These are phyloP conservation scores for Drosophila merina DNA, from an alignment of 2,888 invertebrate species.

Conservation along the genomic window DNA sequence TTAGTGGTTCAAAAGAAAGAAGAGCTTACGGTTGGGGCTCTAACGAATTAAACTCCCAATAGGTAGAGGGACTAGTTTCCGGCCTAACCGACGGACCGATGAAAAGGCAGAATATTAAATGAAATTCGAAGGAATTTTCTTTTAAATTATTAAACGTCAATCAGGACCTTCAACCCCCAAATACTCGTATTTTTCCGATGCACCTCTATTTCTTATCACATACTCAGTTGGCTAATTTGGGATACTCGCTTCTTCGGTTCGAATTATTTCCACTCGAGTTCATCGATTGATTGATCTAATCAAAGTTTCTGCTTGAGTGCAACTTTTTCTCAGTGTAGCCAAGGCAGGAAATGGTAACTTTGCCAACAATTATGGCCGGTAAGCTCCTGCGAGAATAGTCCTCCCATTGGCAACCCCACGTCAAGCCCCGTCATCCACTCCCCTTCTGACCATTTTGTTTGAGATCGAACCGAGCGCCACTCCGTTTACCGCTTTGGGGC, in stretches of 20 bases:
- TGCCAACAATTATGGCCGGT: slow-evolving; percentile 46
- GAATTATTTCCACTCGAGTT: slow-evolving; percentile 37
- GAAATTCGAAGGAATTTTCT: background rate
- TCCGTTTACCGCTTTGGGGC: slow-evolving; percentile 30
- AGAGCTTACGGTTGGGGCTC: background rate
- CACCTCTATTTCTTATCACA: slow-evolving; percentile 20
- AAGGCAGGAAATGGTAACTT: slow-evolving; percentile 45
- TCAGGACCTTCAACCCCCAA: background rate
- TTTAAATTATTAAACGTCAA: slow-evolving; percentile 1
- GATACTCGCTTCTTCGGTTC: slow-evolving; percentile 1
- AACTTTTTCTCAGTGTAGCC: slow-evolving; percentile 39
- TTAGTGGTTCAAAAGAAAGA: background rate
- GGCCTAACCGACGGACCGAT: too few relatives aligned
- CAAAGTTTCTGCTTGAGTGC: slow-evolving; percentile 38
- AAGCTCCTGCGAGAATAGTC: slow-evolving; percentile 8
- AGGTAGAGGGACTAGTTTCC: too few relatives aligned
- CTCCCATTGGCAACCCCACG: background rate
- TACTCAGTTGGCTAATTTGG: slow-evolving; percentile 36
- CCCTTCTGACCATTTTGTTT: slow-evolving; percentile 11
- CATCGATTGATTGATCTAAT: slow-evolving; percentile 39
- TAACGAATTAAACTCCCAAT: too few relatives aligned
- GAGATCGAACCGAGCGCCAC: slow-evolving; percentile 35
- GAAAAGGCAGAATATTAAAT: background rate
- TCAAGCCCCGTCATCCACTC: background rate
- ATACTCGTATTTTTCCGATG: background rate